Evolutionary conservation across 2,113 vertebrate species (phyloP).

Genomic region (Antechinus flavipes): DNA sequence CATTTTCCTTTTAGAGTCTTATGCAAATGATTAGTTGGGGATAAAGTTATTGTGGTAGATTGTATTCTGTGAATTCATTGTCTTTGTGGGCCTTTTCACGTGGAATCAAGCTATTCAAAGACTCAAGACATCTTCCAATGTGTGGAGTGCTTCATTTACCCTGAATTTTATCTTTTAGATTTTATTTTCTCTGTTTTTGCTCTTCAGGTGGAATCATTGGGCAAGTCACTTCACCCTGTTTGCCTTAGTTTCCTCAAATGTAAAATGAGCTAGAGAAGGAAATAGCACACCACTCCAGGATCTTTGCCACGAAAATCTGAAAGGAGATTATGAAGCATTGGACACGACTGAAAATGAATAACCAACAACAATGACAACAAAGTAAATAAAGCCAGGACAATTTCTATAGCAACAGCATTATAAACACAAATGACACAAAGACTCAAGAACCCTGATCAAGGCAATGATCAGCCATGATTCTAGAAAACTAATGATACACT

Average conservation of each 20-base stretch:
- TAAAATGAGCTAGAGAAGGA: background rate
- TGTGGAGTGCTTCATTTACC: background rate
- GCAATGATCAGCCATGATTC: background rate
- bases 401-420: background rate
- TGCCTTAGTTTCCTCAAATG: background rate
- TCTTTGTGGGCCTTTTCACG: background rate
- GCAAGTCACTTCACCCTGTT: background rate
- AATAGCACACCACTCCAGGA: background rate
- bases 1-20: background rate
- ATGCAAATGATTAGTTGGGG: background rate
- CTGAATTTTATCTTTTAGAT: background rate
- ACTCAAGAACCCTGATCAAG: background rate
- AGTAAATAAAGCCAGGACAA: background rate
- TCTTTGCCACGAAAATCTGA: background rate
- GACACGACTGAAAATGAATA: background rate
- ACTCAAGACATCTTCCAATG: background rate
- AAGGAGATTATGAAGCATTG: background rate
- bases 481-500: background rate
- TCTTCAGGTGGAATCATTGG: background rate
- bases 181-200: background rate
- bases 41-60: background rate
- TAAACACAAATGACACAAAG: background rate
- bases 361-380: background rate
- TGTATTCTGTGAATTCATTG: background rate
- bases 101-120: background rate